Evolutionary conservation across 2,113 vertebrate genomes (phyloP).

Genomic region (Phoxinus phoxinus): DNA sequence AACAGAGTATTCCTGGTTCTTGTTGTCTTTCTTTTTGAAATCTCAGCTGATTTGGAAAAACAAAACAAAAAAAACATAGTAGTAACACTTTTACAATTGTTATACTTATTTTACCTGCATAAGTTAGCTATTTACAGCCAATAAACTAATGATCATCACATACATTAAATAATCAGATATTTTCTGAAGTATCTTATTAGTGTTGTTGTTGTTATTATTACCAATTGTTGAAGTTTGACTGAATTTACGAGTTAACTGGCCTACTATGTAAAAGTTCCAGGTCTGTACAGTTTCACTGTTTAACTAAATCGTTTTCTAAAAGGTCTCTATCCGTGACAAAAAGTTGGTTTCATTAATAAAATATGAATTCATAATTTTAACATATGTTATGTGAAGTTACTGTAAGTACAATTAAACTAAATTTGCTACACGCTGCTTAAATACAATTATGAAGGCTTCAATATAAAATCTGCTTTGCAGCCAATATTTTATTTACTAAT

Average conservation of each 20-base stretch:
- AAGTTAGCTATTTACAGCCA: not conserved
- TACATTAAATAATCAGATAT: not conserved
- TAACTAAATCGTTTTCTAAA: not conserved
- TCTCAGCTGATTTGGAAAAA: not conserved
- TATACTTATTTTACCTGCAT: not conserved
- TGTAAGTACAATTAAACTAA: not conserved
- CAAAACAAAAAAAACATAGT: not conserved
- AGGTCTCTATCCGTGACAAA: not conserved
- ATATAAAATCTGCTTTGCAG: not conserved
- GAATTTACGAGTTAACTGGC: not conserved
- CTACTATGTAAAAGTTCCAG: too few species aligned
- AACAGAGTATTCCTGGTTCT: not conserved
- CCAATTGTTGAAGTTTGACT: not conserved
- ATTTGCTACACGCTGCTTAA: not conserved
- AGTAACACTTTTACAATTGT: not conserved
- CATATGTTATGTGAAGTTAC: not conserved
- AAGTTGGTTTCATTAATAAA: not conserved
- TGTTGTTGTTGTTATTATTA: not conserved
- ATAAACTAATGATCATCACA: not conserved
- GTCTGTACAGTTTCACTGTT: not conserved
- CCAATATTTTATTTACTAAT: not conserved
- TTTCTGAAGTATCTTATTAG: not conserved
- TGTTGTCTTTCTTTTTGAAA: not conserved
- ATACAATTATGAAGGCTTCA: not conserved
- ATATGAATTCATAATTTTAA: not conserved